Base-by-base conservation (phyloP, 2,797 vertebrate genomes). In the Brachyrhaphis roseni region DNA sequence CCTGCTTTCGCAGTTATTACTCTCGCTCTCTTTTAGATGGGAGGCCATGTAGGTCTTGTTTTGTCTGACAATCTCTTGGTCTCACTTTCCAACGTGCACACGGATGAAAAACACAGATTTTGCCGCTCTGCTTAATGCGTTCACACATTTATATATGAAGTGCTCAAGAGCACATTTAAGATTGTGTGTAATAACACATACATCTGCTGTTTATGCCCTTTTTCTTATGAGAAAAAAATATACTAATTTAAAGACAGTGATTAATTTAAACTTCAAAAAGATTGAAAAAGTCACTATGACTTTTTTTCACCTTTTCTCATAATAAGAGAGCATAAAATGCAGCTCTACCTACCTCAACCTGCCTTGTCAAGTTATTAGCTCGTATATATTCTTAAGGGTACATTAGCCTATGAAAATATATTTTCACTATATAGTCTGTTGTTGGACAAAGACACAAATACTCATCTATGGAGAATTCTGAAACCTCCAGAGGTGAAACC, bases 1-100 rank as follows among this genome's bases (percentile, higher is more conserved):
- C 86, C 85, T 86, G 90, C 90, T 91, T 92, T 91, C 89, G 80
- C 90, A 89, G 90, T 93, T 88, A 87, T 90, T 90, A 88, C 85
- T 84, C 86, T 87, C 84, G 71, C 59, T 57, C 80, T 89, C 75
- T 87, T 82, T 84, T 79, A 86, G 84, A 90, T 57, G 62, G 83
- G 81, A 87, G 83, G 79, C 83, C 85, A 79, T 82, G 81, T 76
- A 74, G 85, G 80, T 86, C 83, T 71, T n/a, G 87, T 84, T 90
- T 87, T 90, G 83, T 92, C 78, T 87, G 82, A 78, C n/a, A 74
- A 72, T 78, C 49, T 77, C 46, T 77, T 47, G 73, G 59, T 74
- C 72, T 81, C 73, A 72, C 62, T 74, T 72, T 74, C 45, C 71
- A 46, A 41, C 31, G 36, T 10, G n/a, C 28, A 55, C 68, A 76